A percentile compares a stretch with the other conserved stretches of the same genome.
Evolutionary conservation across 2,113 vertebrate genomes (phyloP).

Genomic region (Anthoscopus minutus): DNA sequence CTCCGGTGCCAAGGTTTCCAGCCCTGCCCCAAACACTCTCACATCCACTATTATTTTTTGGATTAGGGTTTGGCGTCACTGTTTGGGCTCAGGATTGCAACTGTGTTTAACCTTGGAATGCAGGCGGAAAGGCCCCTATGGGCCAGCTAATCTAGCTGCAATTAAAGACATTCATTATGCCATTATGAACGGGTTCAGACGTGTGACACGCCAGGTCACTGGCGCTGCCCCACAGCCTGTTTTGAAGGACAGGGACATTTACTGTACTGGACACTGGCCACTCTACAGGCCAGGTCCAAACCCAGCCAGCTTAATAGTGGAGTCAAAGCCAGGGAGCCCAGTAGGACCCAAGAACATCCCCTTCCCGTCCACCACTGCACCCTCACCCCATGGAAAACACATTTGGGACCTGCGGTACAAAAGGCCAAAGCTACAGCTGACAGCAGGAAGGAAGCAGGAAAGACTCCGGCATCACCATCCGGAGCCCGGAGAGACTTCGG

Average conservation of each 20-base stretch:
- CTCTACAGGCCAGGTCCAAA: background rate
- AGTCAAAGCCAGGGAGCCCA: background rate
- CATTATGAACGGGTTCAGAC: background rate
- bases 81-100: background rate
- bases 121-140: background rate
- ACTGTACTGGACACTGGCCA: background rate
- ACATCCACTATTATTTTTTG: background rate
- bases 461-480: background rate
- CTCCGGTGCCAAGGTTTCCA: background rate
- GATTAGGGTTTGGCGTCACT: background rate
- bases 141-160: background rate
- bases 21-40: background rate
- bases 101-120: background rate
- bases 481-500: background rate
- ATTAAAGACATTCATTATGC: background rate
- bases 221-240: background rate
- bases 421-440: constrained; percentile 49
- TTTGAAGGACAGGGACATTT: background rate
- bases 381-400: background rate
- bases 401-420: background rate
- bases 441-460: constrained; percentile 64
- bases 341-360: background rate
- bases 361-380: background rate
- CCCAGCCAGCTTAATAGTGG: rapidly evolving
- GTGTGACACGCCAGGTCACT: rapidly evolving